Percentiles rank a stretch among this genome's conserved stretches.
Conservation (phyloP, 2,888 invertebrate genomes). For the Holacanthella duospinosa region DNA sequence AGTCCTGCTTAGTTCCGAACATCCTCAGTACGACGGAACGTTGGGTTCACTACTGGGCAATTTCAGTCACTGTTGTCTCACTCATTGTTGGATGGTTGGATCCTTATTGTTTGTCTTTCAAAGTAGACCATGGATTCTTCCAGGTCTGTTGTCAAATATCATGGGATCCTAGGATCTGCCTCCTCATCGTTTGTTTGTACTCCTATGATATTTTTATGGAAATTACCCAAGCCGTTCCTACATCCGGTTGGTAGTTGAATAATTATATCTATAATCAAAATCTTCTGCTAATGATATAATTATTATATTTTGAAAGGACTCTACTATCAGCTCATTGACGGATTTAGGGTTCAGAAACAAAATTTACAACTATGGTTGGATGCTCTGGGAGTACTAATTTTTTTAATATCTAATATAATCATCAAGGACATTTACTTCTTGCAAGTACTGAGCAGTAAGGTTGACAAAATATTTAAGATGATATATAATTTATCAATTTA, state of each 20-base stretch:
- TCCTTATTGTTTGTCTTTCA: neutral
- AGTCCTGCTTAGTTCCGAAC: slow-evolving; percentile 24
- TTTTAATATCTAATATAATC: neutral
- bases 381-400: slow-evolving; percentile 20
- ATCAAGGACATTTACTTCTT: neutral
- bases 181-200: too few species aligned
- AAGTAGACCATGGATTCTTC: neutral
- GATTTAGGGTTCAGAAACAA: slow-evolving; percentile 13
- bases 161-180: too few species aligned
- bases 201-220: slow-evolving; percentile 31
- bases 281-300: neutral
- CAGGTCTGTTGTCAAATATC: neutral
- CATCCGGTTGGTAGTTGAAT: neutral
- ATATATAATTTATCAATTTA: too few species aligned
- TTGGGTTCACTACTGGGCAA: slow-evolving; percentile 24
- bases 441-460: neutral
- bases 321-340: slow-evolving; percentile 30
- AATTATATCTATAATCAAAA: neutral
- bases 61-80: neutral
- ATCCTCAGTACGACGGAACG: slow-evolving; percentile 19
- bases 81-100: neutral
- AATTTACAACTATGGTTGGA: slow-evolving; percentile 26
- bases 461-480: too few species aligned
- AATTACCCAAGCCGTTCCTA: slow-evolving; percentile 13
- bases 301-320: slow-evolving; percentile 14